Base-by-base conservation (phyloP, 1,140 invertebrate species). In the Macrosteles quadrilineatus region DNA sequence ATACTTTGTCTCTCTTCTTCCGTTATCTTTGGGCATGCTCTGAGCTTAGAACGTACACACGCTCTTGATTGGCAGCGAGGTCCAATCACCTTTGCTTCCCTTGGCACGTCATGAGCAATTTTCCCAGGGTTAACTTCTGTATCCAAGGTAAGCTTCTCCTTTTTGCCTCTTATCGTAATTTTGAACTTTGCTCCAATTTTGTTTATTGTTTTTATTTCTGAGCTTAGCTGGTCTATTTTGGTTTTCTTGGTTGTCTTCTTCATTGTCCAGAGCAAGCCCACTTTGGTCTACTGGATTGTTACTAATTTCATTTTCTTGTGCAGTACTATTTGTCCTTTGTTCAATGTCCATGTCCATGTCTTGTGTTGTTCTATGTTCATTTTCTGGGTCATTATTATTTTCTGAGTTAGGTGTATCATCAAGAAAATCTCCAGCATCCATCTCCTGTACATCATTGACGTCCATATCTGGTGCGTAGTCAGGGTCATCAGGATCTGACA, bases 101-200 rank as follows among this genome's bases (percentile, higher is more conserved):
- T 67, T 27, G 14, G 19, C 25, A 43, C 27, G 45, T 66, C 64
- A 66, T 66, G 64, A 43, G 64, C 64, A 45, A 23, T 47, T 66
- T 66, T 43, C 40, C 64, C 64, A 45, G 31, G 64, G 23, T 29
- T 29, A 66, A 43, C 64, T 66, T 66, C 64, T 40, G 43, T 43
- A 66, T 29, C 64, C 64, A 45, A 66, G 14, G 64, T 66, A 66
- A 47, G 64, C 64, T 43, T 66, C 64, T 43, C 64, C 64, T 23
- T 66, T 66, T 27, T 66, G 31, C 40, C 64, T 66, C 43, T 27
- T 62, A 21, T 40, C 55, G 29, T 59, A 66, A 29, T 40, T 47
- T 45, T n/a, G 31, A 29, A 23, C 29, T 66, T 66, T 66, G 12
- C 30, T 66, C 64, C 64, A 43, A 43, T 43, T 40, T 6, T 66